Percentiles rank a stretch among this genome's conserved stretches.
phyloP scores from a whole-genome alignment of 2,113 vertebrate genomes.

The Ictalurus furcatus region DNA sequence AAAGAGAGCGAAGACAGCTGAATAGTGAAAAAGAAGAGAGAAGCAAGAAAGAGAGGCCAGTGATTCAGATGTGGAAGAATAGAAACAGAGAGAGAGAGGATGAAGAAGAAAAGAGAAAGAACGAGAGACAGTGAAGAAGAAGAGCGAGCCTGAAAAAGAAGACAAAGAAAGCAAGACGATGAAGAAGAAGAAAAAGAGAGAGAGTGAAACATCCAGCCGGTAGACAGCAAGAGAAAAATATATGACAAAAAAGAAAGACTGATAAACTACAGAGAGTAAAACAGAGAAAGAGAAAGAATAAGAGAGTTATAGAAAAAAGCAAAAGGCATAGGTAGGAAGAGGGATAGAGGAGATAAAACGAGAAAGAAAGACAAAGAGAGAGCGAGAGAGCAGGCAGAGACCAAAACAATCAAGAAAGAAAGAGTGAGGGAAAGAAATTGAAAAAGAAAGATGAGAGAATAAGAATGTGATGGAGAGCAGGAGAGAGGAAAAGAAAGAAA shows the following conservation, averaged over 20 bases:
- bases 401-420: not conserved
- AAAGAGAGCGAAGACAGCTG: constrained; percentile 15
- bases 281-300: not conserved
- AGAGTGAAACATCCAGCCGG: not conserved
- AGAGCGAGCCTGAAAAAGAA: not conserved
- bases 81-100: constrained; percentile 11
- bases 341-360: not conserved
- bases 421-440: not conserved
- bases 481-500: not conserved
- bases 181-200: not conserved
- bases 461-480: not conserved
- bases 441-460: not conserved
- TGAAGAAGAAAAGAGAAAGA: not conserved
- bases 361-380: not conserved
- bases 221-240: not conserved
- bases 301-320: not conserved
- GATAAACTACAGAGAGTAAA: constrained; percentile 44
- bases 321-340: not conserved
- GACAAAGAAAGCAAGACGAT: constrained; percentile 46
- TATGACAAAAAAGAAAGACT: not conserved
- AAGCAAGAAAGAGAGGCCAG: constrained; percentile 55
- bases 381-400: not conserved
- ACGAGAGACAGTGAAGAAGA: not conserved
- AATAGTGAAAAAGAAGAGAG: constrained; percentile 43
- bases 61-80: not conserved